Evolutionary conservation across 2,797 vertebrate genomes (phyloP).

Genomic region (Hybognathus amarus): DNA sequence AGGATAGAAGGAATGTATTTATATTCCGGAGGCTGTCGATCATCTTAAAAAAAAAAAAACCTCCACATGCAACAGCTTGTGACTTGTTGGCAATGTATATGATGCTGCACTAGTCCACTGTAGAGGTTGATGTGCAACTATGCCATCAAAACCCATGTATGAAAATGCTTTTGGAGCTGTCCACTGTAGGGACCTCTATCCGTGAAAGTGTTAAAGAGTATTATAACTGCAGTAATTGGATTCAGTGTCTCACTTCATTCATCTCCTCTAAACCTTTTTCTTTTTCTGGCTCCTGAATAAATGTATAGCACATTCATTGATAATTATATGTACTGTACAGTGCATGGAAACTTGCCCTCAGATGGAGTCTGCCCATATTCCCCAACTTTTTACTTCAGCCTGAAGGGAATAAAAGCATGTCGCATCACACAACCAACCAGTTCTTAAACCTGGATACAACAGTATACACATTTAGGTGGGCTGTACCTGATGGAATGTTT

Average conservation of each 20-base stretch:
- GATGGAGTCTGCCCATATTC: background rate
- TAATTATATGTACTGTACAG: background rate
- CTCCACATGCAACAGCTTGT: too few relatives aligned
- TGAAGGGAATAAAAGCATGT: conserved; percentile 26
- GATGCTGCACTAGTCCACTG: too few relatives aligned
- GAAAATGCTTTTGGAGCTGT: background rate
- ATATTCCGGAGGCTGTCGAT: too few relatives aligned
- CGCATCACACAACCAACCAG: conserved; percentile 1
- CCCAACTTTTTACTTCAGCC: background rate
- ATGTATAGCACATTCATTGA: conserved; percentile 1
- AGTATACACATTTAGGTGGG: conserved; percentile 2
- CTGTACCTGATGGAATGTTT: conserved; percentile 14
- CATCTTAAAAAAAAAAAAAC: too few relatives aligned
- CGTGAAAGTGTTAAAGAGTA: background rate
- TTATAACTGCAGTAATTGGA: conserved; percentile 16
- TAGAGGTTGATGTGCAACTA: too few relatives aligned
- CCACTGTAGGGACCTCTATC: too few relatives aligned
- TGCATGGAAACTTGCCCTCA: background rate
- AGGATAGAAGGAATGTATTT: too few relatives aligned
- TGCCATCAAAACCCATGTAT: too few relatives aligned
- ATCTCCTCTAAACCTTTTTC: background rate
- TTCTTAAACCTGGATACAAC: conserved; percentile 35
- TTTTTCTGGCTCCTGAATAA: background rate
- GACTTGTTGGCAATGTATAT: too few relatives aligned
- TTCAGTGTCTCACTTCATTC: background rate